Evolutionary conservation across 2,888 invertebrate genomes (phyloP), one percentile per base, ranked within the genome.

Genomic region (Hyposoter dolosus): DNA sequence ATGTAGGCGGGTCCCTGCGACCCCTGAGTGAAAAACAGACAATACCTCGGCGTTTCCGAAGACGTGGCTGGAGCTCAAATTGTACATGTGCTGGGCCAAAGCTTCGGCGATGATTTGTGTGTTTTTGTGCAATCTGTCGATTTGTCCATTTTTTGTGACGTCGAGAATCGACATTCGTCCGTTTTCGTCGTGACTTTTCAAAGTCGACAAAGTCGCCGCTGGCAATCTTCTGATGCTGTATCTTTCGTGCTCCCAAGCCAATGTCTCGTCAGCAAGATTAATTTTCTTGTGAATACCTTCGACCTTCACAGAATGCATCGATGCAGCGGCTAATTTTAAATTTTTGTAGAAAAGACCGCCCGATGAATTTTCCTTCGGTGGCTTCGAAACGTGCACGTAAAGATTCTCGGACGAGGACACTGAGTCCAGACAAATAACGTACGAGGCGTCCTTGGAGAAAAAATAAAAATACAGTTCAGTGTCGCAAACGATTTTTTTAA

Each of bases 171-270:
- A 96, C 69, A 95, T 95, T 74, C 96, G 95, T 0, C 94, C 92
- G 6, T 95, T 94, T 90, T 96, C 96, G 88, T 96, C 96, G 92
- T 97, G 96, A 86, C 95, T 96, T 95, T 96, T 95, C 3, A 98
- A 93, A 1, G 97, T 96, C 0, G 99, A 99, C 5, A 99, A 91
- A 0, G 99, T 99, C 92, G 99, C 98, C 0, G 99, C 99, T 0
- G 98, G 97, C 91, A 99, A 95, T 88, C 99, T 95, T 88, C 98
- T 96, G 90, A 99, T 98, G 93, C 98, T 99, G 94, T 98, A 99
- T 88, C 98, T 95, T 94, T 99, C 99, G 92, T 99, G 99, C 92
- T 99, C 99, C 99, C 99, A 99, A 0, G 98, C 98, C 43, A 99
- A 94, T 80, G 97, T 95, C 89, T 98, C 98, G 77, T 99, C 98